These are phyloP conservation scores for Acrocephalus scirpaceus DNA, from an alignment of 2,797 vertebrate species.

Conservation along the genomic window DNA sequence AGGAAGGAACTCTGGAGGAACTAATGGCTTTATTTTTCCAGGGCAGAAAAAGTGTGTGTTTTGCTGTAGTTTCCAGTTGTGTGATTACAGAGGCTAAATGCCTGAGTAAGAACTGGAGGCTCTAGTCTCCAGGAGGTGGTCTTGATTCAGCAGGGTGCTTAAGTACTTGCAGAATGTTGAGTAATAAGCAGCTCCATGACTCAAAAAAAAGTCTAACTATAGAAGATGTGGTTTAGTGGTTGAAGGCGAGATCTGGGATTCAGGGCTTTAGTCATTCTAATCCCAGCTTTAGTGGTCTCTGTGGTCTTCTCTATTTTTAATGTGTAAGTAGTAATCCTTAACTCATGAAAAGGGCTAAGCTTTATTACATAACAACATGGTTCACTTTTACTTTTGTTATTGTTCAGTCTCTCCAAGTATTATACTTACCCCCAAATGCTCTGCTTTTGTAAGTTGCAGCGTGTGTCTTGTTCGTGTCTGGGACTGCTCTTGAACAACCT, in stretches of 20 bases:
- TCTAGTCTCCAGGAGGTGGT: constrained; percentile 7
- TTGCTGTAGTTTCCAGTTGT: not conserved
- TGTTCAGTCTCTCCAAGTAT: constrained; percentile 24
- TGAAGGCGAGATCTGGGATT: constrained; percentile 48
- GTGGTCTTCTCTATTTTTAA: constrained; percentile 64
- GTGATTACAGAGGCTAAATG: not conserved
- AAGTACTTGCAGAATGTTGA: constrained; percentile 41
- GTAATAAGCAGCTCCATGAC: constrained; percentile 25
- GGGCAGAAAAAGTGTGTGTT: not conserved
- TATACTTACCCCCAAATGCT: constrained; percentile 12
- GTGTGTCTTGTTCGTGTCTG: not conserved
- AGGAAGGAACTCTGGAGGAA: not conserved
- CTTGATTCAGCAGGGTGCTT: constrained; percentile 38
- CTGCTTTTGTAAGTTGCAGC: constrained; percentile 5
- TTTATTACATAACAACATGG: constrained; percentile 48
- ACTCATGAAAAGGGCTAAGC: constrained; percentile 38
- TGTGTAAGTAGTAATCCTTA: constrained; percentile 49
- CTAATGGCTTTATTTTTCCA: not conserved
- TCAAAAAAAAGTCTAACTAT: constrained; percentile 25
- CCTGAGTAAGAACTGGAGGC: not conserved
- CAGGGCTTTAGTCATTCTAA: not conserved
- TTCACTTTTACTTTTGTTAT: constrained; percentile 61
- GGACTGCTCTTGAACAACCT: not conserved
- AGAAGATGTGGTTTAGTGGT: constrained; percentile 66
- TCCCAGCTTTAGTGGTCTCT: constrained; percentile 59